A percentile compares a stretch with the other conserved stretches of the same genome.
These are phyloP conservation scores for Melipona quadrifasciata DNA, from an alignment of 1,140 invertebrate species.

Conservation along the genomic window DNA sequence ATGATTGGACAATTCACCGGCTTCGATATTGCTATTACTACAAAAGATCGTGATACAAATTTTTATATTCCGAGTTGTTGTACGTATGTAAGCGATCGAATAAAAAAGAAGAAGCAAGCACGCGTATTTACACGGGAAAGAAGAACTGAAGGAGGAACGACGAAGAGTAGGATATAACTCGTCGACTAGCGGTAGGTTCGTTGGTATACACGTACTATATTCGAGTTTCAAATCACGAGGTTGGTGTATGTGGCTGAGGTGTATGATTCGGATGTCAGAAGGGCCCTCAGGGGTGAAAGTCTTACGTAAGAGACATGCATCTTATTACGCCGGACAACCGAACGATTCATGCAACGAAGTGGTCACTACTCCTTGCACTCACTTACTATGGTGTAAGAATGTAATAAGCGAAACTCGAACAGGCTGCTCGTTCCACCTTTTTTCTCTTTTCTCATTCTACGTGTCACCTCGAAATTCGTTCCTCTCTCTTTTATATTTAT, in stretches of 20 bases:
- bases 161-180: neutral
- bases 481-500: no score
- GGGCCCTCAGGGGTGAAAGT: constrained; percentile 76
- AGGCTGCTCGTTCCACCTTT: neutral
- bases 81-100: constrained; percentile 46
- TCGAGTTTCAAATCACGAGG: neutral
- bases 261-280: constrained; percentile 1
- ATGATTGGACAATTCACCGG: neutral
- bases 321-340: constrained; percentile 71
- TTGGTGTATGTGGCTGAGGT: neutral
- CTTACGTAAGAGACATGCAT: constrained; percentile 75
- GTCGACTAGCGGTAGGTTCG: neutral
- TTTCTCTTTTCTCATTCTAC: neutral
- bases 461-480: no score
- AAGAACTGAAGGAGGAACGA: neutral
- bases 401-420: neutral
- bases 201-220: neutral
- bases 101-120: neutral
- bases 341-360: constrained; percentile 65
- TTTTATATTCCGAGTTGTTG: constrained; percentile 56
- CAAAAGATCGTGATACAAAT: constrained; percentile 4
- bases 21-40: neutral
- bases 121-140: neutral
- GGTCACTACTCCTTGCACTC: constrained; percentile 32
- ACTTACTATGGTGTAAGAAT: neutral